phyloP scores from a whole-genome alignment of 2,888 invertebrate genomes.

The Empis stercorea region DNA sequence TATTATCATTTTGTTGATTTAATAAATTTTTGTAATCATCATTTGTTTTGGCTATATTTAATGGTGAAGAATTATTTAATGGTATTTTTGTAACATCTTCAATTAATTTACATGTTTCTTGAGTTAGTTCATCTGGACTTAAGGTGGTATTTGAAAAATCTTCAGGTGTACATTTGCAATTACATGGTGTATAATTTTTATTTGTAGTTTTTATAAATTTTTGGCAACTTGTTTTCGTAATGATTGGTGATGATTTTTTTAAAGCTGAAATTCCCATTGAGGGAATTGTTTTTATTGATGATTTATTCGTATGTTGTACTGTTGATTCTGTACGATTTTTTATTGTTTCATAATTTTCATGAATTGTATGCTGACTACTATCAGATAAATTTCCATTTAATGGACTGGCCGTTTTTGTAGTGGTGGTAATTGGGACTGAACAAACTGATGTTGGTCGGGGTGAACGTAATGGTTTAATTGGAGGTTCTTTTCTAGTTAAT shows the following conservation, averaged over 20 bases:
- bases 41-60: neutral
- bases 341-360: neutral
- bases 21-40: neutral
- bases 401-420: neutral
- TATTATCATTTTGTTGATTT: neutral
- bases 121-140: conserved; percentile 31
- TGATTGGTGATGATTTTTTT: conserved; percentile 13
- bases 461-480: neutral
- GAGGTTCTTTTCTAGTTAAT: conserved; percentile 3
- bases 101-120: conserved; percentile 32
- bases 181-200: conserved; percentile 19
- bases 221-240: conserved; percentile 6
- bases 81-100: conserved; percentile 27
- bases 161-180: conserved; percentile 33
- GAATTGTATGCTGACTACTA: too few relatives aligned
- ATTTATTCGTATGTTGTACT: neutral
- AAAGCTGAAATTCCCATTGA: neutral
- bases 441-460: neutral
- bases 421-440: neutral
- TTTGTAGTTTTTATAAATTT: conserved; percentile 10
- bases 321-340: neutral
- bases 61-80: conserved; percentile 13
- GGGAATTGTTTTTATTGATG: neutral
- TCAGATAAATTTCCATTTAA: neutral
- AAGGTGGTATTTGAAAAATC: conserved; percentile 30